Evolutionary conservation across 2,113 vertebrate species (phyloP).

Genomic region (Canis aureus): DNA sequence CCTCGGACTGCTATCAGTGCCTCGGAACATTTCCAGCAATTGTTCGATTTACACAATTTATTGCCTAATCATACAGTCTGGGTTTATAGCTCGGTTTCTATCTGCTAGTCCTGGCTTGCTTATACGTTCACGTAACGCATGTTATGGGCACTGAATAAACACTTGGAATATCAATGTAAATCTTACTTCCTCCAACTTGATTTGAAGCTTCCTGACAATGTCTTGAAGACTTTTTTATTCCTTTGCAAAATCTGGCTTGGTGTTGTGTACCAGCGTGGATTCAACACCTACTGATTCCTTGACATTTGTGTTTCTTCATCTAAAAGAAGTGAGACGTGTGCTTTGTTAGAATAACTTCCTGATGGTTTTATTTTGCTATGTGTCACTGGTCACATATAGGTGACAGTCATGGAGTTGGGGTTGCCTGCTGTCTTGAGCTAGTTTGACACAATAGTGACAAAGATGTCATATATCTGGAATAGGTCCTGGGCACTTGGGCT

Average conservation of each 20-base stretch:
- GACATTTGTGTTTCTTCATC: not conserved
- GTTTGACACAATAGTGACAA: no score
- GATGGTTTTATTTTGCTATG: not conserved
- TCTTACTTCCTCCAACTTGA: not conserved
- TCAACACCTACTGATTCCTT: not conserved
- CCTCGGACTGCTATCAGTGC: no score
- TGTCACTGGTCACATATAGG: not conserved
- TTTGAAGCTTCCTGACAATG: not conserved
- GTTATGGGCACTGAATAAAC: not conserved
- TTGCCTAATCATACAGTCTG: not conserved
- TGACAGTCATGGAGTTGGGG: not conserved
- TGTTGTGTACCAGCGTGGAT: not conserved
- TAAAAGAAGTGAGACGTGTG: not conserved
- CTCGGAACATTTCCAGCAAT: not conserved
- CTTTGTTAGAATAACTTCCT: not conserved
- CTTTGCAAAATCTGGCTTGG: not conserved
- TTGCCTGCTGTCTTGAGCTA: not conserved
- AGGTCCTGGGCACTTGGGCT: not conserved
- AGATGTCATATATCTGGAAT: not conserved
- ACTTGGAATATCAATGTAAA: not conserved
- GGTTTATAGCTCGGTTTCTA: not conserved
- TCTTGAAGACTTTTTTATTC: not conserved
- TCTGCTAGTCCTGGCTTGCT: not conserved
- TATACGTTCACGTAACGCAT: not conserved
- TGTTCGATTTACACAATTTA: not conserved